phyloP scores from a whole-genome alignment of 2,797 vertebrate genomes.

The Malacoctenus gilli region DNA sequence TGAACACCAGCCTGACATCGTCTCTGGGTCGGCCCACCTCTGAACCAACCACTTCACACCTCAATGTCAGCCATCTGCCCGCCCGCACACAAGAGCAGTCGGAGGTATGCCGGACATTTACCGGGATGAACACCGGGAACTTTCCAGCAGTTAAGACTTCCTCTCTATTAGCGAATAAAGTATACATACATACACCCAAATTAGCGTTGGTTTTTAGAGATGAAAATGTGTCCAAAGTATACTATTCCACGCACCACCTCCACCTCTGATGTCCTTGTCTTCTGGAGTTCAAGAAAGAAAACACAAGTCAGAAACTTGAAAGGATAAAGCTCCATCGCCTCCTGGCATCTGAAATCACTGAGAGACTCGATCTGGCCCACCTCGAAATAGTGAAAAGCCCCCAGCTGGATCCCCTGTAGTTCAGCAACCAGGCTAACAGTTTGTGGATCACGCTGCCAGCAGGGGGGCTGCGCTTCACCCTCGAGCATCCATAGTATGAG shows the following conservation, averaged over 20 bases:
- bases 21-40: constrained; percentile 21
- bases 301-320: neutral
- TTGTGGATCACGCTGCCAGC: constrained; percentile 22
- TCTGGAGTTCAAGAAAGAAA: neutral
- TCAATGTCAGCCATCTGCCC: constrained; percentile 54
- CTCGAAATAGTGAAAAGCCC: neutral
- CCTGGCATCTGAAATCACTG: neutral
- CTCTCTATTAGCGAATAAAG: too few species aligned
- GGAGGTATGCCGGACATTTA: constrained; percentile 25
- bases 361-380: neutral
- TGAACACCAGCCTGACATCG: constrained; percentile 37
- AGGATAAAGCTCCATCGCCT: neutral
- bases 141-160: neutral
- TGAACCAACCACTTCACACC: constrained; percentile 56
- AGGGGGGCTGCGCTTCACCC: constrained; percentile 14
- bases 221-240: too few species aligned
- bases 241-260: neutral
- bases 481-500: constrained; percentile 11
- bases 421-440: constrained; percentile 1
- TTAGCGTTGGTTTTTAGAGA: too few species aligned
- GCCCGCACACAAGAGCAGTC: constrained; percentile 1
- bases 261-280: neutral
- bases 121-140: constrained; percentile 19
- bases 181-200: too few species aligned
- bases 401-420: constrained; percentile 12